phyloP scores from a whole-genome alignment of 2,113 vertebrate species.

The Corythornis cristatus region DNA sequence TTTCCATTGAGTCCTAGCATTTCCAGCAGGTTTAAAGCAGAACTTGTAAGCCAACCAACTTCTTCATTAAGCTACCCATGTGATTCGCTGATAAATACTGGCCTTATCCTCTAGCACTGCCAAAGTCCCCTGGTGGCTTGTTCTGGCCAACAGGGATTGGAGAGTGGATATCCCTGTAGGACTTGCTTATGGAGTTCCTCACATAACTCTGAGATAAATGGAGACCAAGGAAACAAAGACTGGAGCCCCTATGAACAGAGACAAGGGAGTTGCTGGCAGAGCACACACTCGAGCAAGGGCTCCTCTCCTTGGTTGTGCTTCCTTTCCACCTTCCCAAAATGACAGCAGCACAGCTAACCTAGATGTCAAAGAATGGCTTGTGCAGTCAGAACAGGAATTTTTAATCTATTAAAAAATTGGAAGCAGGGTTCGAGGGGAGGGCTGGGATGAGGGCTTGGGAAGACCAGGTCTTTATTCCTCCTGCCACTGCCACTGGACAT shows the following conservation, averaged over 20 bases:
- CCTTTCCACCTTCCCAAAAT: neutral
- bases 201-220: neutral
- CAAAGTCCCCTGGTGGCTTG: neutral
- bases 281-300: neutral
- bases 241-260: neutral
- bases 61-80: fast-evolving
- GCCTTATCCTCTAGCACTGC: neutral
- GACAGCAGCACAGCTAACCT: neutral
- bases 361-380: neutral
- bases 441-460: neutral
- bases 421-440: neutral
- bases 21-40: neutral
- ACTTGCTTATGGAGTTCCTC: neutral
- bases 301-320: neutral
- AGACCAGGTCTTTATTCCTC: neutral
- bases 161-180: fast-evolving
- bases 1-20: neutral
- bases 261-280: neutral
- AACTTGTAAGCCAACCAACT: neutral
- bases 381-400: neutral
- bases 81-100: neutral
- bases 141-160: neutral
- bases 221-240: neutral
- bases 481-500: neutral
- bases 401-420: neutral